Evolutionary conservation across 2,113 vertebrate genomes (phyloP).

Genomic region (Xenopus tropicalis): DNA sequence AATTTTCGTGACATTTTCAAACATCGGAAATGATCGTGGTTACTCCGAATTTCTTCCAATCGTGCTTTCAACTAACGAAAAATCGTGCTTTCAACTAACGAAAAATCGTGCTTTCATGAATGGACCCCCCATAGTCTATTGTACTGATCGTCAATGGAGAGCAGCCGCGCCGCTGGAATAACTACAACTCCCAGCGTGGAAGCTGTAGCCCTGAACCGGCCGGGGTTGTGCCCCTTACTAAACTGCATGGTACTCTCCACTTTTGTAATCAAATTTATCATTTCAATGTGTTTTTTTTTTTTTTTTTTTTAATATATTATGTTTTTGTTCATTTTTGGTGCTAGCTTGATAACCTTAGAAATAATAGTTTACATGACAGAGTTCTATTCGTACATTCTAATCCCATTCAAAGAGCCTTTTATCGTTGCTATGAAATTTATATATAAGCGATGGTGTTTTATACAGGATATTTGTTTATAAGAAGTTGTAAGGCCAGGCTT

Average conservation of each 20-base stretch:
- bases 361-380: background rate
- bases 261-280: conserved; percentile 42
- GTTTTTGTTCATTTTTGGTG: background rate
- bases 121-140: too few relatives aligned
- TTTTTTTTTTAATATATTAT: background rate
- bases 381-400: too few relatives aligned
- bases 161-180: background rate
- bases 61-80: too few relatives aligned
- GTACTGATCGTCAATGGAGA: too few relatives aligned
- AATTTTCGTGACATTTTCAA: too few relatives aligned
- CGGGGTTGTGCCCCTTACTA: conserved; percentile 18
- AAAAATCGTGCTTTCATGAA: too few relatives aligned
- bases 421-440: background rate
- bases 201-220: too few relatives aligned
- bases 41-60: too few relatives aligned
- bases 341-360: background rate
- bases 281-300: conserved; percentile 7
- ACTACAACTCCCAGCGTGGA: background rate
- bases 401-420: background rate
- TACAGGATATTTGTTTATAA: background rate
- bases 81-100: too few relatives aligned
- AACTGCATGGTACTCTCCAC: conserved; percentile 2
- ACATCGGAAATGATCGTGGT: too few relatives aligned
- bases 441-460: background rate
- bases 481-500: background rate